Base-by-base conservation (phyloP, 2,888 invertebrate species). In the Calliphora vomitoria region DNA sequence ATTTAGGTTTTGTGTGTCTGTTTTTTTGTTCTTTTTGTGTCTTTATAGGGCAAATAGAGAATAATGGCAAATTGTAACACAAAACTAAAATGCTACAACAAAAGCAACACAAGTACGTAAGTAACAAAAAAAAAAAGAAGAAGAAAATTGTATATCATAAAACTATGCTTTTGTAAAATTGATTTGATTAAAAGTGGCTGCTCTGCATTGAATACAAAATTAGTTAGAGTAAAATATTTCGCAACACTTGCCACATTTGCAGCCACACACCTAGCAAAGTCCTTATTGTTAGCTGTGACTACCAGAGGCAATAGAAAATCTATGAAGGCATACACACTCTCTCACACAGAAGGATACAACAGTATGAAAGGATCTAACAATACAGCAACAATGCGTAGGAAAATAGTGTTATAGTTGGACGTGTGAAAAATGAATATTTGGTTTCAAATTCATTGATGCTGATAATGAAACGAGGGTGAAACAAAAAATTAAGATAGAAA, bases 111-210 rank as follows among this genome's bases (percentile, higher is more conserved):
- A 41, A 71, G 41, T 75, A 41, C 18, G 15, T 35, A 35, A 47
- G n/a, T 68, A 84, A 64, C 72, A 25, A 76, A 75, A 80, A 75
- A 25, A 76, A 69, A 80, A 75, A 76, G 76, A 76, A 69, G 75
- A 75, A 76, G 76, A 68, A 89, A 88, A 89, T 88, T 88, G 89
- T 89, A 81, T 85, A 88, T 88, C 89, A 89, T 90, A 90, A 90
- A 89, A 89, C 88, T 89, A 89, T 90, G 90, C 89, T 87, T 87
- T 87, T 85, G 89, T 88, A 88, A 90, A 90, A 90, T 90, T 90
- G 90, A 90, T 90, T 90, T 90, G 89, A 90, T 90, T 90, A 89
- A 89, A 89, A 90, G 89, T 88, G 81, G 86, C 80, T 87, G 76
- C 86, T 88, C 86, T 89, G 89, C 86, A 86, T 82, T 82, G 90